Percentiles rank a stretch among this genome's conserved stretches.
Conservation (phyloP, 2,797 vertebrate species). For the Dendrocincla tyrannina region DNA sequence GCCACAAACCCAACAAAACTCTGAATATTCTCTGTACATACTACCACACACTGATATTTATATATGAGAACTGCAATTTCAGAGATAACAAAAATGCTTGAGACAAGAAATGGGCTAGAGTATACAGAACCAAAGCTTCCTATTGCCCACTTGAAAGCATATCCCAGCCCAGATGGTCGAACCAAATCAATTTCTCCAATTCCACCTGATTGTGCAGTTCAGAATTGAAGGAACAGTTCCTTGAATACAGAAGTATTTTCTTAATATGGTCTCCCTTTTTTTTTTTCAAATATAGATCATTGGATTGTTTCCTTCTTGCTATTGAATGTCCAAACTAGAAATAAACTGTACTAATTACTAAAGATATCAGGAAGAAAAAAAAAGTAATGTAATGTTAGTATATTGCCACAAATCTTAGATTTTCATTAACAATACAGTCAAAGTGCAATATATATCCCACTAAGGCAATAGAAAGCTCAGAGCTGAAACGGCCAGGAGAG, state of each 20-base stretch:
- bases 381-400: neutral
- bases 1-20: neutral
- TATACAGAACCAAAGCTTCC: neutral
- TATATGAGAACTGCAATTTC: neutral
- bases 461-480: neutral
- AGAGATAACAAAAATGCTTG: neutral
- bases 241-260: neutral
- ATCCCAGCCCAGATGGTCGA: neutral
- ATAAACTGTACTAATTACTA: neutral
- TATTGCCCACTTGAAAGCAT: neutral
- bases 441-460: neutral
- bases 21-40: neutral
- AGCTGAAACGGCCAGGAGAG: neutral
- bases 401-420: neutral
- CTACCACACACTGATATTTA: neutral
- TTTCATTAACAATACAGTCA: neutral
- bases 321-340: neutral
- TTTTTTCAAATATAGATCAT: neutral
- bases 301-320: neutral
- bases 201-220: neutral
- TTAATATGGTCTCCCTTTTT: neutral
- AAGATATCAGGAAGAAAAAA: neutral
- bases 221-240: neutral
- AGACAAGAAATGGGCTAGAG: neutral
- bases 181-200: neutral